Evolutionary conservation across 2,888 invertebrate genomes (phyloP), one percentile per base, ranked within the genome.

Genomic region (Eristalis intricaria): DNA sequence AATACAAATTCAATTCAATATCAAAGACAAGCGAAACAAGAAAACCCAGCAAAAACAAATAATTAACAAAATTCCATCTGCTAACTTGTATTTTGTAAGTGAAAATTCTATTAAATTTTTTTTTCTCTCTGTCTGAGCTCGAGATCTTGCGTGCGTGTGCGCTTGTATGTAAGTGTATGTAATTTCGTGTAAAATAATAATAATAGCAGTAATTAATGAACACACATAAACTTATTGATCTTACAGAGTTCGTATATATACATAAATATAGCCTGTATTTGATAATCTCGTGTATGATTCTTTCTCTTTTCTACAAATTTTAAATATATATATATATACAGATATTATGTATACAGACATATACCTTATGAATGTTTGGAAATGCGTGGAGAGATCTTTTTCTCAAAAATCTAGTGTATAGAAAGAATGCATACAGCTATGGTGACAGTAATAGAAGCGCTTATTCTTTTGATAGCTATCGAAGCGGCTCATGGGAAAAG

Each of bases 61-160:
- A 63, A 68, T 56, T 11, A 29, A 1, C 7, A 70, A 64, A 79
- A 84, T 84, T 87, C 83, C 85, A 82, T 83, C 69, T 74, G 56
- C 77, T 60, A 78, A 75, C 61, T 75, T 70, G 84, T 79, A 84
- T 80, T 79, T 84, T 79, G 79, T 87, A 84, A 84, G 73, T 87
- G 79, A 84, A 69, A 68, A 84, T 80, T 80, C 7, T 5, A 32
- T 0, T 1, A 32, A 0, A 1, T 32, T 58, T 60, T 69, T 68
- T 58, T 26, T 19, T 65, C 23, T 73, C 78, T 71, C 40, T 73
- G 26, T 61, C 66, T 80, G 68, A 61, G 68, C 65, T 56, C 26
- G 66, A 65, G 68, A 61, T 43, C 61, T 29, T 69, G 64, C 26
- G 65, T 56, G 64, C 40, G 19, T 43, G 61, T 35, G 61, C 63